Evolutionary conservation across 2,888 invertebrate species (phyloP).

Genomic region (Drosophila diplacantha): DNA sequence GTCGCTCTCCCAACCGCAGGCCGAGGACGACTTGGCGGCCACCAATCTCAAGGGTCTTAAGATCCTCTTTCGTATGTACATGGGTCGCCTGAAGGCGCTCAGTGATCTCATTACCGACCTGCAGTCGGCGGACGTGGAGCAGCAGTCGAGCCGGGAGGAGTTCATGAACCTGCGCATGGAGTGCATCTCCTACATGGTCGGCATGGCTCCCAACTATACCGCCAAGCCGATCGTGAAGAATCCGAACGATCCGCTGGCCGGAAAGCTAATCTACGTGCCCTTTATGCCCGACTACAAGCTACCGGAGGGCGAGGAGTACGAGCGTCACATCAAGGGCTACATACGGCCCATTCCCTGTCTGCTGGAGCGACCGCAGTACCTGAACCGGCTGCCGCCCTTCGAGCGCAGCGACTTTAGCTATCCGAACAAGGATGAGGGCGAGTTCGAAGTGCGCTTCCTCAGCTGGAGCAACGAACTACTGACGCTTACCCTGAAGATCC

Average conservation of each 20-base stretch:
- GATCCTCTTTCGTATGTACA: slow-evolving; percentile 81
- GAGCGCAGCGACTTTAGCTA: slow-evolving; percentile 72
- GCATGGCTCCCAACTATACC: slow-evolving; percentile 62
- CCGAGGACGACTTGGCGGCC: slow-evolving; percentile 59
- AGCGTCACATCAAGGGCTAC: slow-evolving; percentile 64
- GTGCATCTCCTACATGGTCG: slow-evolving; percentile 73
- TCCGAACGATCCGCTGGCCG: slow-evolving; percentile 36
- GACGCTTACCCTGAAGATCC: slow-evolving; percentile 74
- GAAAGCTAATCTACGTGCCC: slow-evolving; percentile 66
- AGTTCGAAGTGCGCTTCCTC: slow-evolving; percentile 72
- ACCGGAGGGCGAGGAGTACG: slow-evolving; percentile 59
- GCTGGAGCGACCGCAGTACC: slow-evolving; percentile 73
- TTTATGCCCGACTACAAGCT: slow-evolving; percentile 75
- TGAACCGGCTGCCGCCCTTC: slow-evolving; percentile 76
- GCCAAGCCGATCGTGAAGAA: slow-evolving; percentile 50
- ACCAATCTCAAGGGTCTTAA: slow-evolving; percentile 79
- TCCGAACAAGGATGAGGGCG: slow-evolving; percentile 73
- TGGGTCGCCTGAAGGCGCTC: slow-evolving; percentile 78
- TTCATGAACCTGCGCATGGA: slow-evolving; percentile 73
- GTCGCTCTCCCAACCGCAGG: slow-evolving; percentile 58
- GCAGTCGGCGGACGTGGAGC: slow-evolving; percentile 71
- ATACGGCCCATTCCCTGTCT: slow-evolving; percentile 75
- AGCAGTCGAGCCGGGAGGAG: slow-evolving; percentile 67
- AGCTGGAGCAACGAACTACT: slow-evolving; percentile 75
- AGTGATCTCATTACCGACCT: slow-evolving; percentile 73